Evolutionary conservation across 2,888 invertebrate genomes (phyloP), one percentile per base, ranked within the genome.

Genomic region (Raillietiella orientalis): DNA sequence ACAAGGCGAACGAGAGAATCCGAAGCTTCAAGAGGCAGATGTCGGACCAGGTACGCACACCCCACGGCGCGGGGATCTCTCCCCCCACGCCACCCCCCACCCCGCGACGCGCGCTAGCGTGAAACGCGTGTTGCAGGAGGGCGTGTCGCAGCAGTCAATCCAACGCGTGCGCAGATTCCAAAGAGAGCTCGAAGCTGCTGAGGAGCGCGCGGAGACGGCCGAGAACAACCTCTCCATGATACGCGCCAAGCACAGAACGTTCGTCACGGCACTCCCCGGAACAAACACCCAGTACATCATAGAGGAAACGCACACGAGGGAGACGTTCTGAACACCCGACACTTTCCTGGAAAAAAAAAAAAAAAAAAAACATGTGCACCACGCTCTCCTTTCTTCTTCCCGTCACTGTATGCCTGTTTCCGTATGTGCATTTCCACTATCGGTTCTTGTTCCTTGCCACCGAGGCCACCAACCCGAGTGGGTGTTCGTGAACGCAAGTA

Each of bases 131-230:
- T 41, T 41, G 19, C 45, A 72, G 71, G 82, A 84, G 61, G 74
- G 77, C 40, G 57, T 75, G 50, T 77, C 77, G 38, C 65, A 66
- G 50, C 77, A 77, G 53, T 74, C 67, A 52, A 69, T 87, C 40
- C 79, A 79, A 47, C 64, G 87, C 47, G 84, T 84, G 39, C 77
- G 87, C 50, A 69, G 84, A 54, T 87, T 87, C 82, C 87, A 90
- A 53, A 67, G 87, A 42, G 87, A 90, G 54, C 55, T 90, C 47
- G 87, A 90, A 50, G 84, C 87, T 27, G 87, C 87, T 37, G 87
- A 90, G 50, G 84, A 84, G 51, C 72, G 87, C 39, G 84, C 84
- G 40, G 84, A 87, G 42, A 62, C 62, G 39, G 84, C 84, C 39
- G 84, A 87, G 55, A 72, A 71, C 59, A 82, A 72, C 52, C 60